These are phyloP conservation scores for Perca schrenkii DNA, from an alignment of 2,113 vertebrate species.

Conservation along the genomic window DNA sequence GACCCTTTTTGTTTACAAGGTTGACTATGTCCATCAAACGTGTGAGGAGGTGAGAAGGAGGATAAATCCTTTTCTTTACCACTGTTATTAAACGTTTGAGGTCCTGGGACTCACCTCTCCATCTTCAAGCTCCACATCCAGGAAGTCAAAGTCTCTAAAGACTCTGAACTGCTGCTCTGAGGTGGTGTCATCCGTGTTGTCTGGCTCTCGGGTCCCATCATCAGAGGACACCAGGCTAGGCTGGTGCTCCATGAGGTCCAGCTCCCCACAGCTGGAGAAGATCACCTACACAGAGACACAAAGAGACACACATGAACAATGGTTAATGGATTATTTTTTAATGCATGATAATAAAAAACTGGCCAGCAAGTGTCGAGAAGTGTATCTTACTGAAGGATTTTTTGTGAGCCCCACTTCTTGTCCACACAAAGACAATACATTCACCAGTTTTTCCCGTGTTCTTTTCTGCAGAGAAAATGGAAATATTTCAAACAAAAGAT, in stretches of 20 bases:
- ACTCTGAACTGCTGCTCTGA: constrained; percentile 98
- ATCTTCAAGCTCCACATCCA: constrained; percentile 98
- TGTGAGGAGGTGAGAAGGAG: neutral
- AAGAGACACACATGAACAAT: neutral
- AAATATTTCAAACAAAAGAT: constrained; percentile 7
- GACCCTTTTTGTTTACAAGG: neutral
- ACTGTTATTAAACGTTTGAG: neutral
- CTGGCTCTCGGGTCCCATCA: constrained; percentile 91
- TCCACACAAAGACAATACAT: constrained; percentile 95
- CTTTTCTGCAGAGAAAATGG: constrained; percentile 87
- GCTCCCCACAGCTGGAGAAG: constrained; percentile 97
- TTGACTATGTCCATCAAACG: neutral
- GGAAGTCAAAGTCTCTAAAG: constrained; percentile 98
- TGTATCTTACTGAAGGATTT: constrained; percentile 94
- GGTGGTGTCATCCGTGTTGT: constrained; percentile 94
- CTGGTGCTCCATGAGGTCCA: constrained; percentile 96
- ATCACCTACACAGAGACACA: constrained; percentile 87
- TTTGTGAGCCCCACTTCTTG: constrained; percentile 98
- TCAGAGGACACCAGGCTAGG: constrained; percentile 94
- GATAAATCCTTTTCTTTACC: neutral
- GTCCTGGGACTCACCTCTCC: constrained; percentile 89
- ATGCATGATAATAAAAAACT: neutral
- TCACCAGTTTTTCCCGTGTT: constrained; percentile 96
- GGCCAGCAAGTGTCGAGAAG: too few relatives aligned
- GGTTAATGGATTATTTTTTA: accelerated